These are phyloP conservation scores for Ceratosolen solmsi DNA, from an alignment of 1,140 invertebrate genomes.

Conservation along the genomic window DNA sequence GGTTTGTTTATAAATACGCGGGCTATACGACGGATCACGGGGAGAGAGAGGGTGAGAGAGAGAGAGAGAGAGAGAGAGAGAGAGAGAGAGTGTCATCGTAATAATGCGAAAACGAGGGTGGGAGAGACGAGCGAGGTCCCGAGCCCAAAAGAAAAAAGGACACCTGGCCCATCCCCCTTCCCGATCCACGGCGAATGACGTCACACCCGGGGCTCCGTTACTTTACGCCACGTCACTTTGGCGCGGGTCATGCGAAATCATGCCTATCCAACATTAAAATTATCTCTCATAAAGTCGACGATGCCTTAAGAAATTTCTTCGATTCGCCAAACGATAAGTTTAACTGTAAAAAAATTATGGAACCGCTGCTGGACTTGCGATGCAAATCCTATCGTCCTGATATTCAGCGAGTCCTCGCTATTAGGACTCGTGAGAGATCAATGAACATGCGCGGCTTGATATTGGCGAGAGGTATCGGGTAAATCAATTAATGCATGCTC, in stretches of 20 bases:
- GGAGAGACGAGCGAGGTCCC: neutral
- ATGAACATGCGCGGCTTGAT: too few species aligned
- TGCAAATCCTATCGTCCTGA: too few species aligned
- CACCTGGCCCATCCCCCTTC: constrained; percentile 26
- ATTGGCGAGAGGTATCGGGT: too few species aligned
- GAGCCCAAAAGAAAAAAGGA: constrained; percentile 6
- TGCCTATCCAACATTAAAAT: neutral
- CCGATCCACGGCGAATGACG: neutral
- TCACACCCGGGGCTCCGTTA: neutral
- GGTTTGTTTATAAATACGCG: constrained; percentile 56
- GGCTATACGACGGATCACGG: constrained; percentile 35
- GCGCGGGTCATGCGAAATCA: neutral
- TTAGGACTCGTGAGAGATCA: too few species aligned
- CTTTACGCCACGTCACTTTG: neutral
- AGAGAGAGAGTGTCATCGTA: constrained; percentile 10
- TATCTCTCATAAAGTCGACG: neutral
- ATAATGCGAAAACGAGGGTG: neutral
- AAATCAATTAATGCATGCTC: too few species aligned
- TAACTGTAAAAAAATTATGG: neutral
- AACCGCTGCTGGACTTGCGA: neutral
- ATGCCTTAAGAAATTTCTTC: neutral
- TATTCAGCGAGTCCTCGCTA: too few species aligned
- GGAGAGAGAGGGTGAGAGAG: constrained; percentile 8
- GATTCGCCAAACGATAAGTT: neutral
- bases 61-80: neutral